phyloP scores from a whole-genome alignment of 2,797 vertebrate species.

The Lithobates sylvaticus region DNA sequence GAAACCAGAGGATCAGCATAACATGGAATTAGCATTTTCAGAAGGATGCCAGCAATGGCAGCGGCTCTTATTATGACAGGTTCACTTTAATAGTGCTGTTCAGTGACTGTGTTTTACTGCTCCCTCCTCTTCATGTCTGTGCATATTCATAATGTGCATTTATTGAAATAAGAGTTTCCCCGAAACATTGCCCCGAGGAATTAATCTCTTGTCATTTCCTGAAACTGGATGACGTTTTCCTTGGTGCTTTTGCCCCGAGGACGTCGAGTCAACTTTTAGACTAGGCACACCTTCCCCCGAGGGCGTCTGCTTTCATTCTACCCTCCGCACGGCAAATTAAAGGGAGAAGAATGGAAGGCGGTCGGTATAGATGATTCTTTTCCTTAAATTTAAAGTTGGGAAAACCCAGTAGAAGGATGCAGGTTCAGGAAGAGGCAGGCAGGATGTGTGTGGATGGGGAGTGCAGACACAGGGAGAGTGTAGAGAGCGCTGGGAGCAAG shows the following conservation, averaged over 20 bases:
- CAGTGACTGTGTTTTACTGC: too few relatives aligned
- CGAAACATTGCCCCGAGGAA: neutral
- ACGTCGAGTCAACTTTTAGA: too few relatives aligned
- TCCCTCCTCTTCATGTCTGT: too few relatives aligned
- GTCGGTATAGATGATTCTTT: slow-evolving; percentile 1
- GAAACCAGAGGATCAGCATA: too few relatives aligned
- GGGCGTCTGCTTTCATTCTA: slow-evolving; percentile 38
- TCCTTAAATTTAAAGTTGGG: slow-evolving; percentile 5
- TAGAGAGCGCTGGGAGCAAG: neutral
- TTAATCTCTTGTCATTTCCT: neutral
- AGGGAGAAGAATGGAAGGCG: slow-evolving; percentile 2
- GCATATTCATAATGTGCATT: too few relatives aligned
- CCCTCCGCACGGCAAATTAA: slow-evolving; percentile 3
- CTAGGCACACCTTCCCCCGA: neutral
- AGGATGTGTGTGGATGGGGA: slow-evolving; percentile 32
- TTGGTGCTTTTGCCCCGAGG: neutral
- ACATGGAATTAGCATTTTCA: too few relatives aligned
- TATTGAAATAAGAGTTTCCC: too few relatives aligned
- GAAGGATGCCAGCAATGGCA: too few relatives aligned
- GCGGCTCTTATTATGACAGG: too few relatives aligned
- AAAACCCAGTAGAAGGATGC: slow-evolving; percentile 52
- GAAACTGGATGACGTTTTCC: neutral
- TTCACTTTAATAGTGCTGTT: too few relatives aligned
- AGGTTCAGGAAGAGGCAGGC: slow-evolving; percentile 50
- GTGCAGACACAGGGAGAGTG: neutral